Evolutionary conservation across 2,797 vertebrate species (phyloP), one percentile per base, ranked within the genome.

Genomic region (Bucorvus abyssinicus): DNA sequence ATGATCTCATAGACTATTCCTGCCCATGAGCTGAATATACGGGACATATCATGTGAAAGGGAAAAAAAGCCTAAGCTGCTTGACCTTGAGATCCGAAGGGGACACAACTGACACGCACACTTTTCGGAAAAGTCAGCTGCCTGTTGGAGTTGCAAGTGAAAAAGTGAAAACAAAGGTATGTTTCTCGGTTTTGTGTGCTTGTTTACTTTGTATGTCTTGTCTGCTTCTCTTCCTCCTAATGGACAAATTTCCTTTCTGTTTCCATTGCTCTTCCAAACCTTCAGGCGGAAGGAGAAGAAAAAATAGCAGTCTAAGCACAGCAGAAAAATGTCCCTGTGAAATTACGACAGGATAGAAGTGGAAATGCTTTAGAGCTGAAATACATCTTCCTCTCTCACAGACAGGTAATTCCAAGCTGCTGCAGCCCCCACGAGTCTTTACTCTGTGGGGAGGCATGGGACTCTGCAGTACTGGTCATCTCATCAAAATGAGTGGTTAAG

Each of bases 41-140:
- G 89, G 61, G 52, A 87, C 60, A 34, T 34, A 32, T 38, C 57
- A 49, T 69, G 64, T 87, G 64, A 89, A 93, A 89, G 17, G 32
- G 12, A 61, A 68, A 89, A 68, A 65, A 14, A n/a, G 15, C 27
- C 12, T 16, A 77, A 78, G 29, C 68, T 75, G 27, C 19, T 65
- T 94, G 90, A 91, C 92, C 91, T 91, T 94, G 68, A 89, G 80
- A 93, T 65, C 63, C 4, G 1, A 87, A 88, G 38, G 50, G 53
- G 64, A 44, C 40, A 91, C 8, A 64, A 83, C 2, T 71, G 42
- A 52, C n/a, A 83, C 77, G 3, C 18, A 74, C 14, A 29, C n/a
- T 95, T 77, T 29, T 71, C 38, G 79, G 38, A 67, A 79, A 81
- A 88, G 22, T 21, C 36, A 89, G 23, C 15, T 83, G 13, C 32